Base-by-base conservation (phyloP, 1,140 invertebrate genomes). In the Heterodera schachtii region DNA sequence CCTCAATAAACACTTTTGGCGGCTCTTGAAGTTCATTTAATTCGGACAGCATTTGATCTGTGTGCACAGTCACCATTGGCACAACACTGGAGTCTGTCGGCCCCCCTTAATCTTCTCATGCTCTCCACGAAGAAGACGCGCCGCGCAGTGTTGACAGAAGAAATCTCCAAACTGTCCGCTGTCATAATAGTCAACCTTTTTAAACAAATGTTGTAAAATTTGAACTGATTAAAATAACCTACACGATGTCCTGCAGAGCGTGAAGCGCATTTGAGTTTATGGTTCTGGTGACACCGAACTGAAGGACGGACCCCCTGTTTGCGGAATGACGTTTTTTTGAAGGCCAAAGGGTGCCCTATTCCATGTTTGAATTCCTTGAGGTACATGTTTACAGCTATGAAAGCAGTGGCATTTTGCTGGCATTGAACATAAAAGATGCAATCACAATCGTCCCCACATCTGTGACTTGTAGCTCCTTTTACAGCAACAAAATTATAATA, bases 81-180 rank as follows among this genome's bases (percentile, higher is more conserved):
- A 60, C 57, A 60, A 2, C 57, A 60, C n/a, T 60, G 57, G 57
- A 5, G 57, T 13, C 57, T 16, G 57, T 0, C 57, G 57, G 57
- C 57, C 57, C 8, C 3, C 3, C 4, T 60, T 60, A 13, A 60
- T 60, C 19, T 60, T 60, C 19, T 60, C 57, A 13, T 60, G 8
- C 57, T 60, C 57, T 16, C 57, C 57, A 9, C 16, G 8, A 9
- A 83, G 60, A 21, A 75, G 60, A 31, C 21, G 43, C 7, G 73
- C 73, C 9, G 0, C 8, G 60, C 73, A 75, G 11, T 46, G 31
- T 31, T 75, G 6, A 11, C 73, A 74, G n/a, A 41, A 19, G 2
- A 21, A 0, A 74, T 74, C 73, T 6, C 73, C 73, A 21, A 74
- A 74, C 46, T 74, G 46, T 7, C 73, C 73, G 9, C 46, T 49